Conservation (phyloP, 2,797 vertebrate species). For the Nyctalus aviator region DNA sequence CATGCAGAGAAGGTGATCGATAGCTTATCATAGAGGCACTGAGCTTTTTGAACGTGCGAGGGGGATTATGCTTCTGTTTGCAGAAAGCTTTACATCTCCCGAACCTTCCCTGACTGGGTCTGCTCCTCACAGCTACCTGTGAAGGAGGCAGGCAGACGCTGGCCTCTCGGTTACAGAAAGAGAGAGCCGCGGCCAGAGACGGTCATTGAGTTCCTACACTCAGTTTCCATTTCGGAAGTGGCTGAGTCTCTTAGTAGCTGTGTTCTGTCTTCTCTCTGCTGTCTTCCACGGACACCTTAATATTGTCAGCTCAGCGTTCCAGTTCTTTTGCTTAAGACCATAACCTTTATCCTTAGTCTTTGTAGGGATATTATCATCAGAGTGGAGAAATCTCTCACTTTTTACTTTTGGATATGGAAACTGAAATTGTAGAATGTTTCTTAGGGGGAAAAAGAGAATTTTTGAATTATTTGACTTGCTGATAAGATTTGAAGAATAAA, state of each 20-base stretch:
- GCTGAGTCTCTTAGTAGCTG: not conserved
- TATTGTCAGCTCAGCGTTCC: not conserved
- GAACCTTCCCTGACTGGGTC: not conserved
- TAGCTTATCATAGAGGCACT: not conserved
- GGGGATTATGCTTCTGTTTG: slow-evolving; percentile 9
- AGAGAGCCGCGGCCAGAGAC: not conserved
- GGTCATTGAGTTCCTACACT: not conserved
- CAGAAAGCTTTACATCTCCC: not conserved
- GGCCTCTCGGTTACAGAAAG: not conserved
- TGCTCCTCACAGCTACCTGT: not conserved
- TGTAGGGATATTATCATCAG: not conserved
- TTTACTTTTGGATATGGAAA: not conserved
- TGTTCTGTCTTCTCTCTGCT: not conserved
- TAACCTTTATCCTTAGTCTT: slow-evolving; percentile 38
- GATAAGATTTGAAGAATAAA: slow-evolving; percentile 40
- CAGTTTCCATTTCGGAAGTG: not conserved
- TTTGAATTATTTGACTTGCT: not conserved
- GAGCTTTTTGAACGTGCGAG: not conserved
- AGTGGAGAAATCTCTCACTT: not conserved
- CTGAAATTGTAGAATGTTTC: slow-evolving; percentile 45
- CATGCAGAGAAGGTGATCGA: not conserved
- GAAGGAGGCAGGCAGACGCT: not conserved
- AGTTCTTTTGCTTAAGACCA: not conserved
- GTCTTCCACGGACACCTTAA: not conserved
- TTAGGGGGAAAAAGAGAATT: not conserved